Conservation (phyloP, 2,113 vertebrate species). For the Emberiza fucata region DNA sequence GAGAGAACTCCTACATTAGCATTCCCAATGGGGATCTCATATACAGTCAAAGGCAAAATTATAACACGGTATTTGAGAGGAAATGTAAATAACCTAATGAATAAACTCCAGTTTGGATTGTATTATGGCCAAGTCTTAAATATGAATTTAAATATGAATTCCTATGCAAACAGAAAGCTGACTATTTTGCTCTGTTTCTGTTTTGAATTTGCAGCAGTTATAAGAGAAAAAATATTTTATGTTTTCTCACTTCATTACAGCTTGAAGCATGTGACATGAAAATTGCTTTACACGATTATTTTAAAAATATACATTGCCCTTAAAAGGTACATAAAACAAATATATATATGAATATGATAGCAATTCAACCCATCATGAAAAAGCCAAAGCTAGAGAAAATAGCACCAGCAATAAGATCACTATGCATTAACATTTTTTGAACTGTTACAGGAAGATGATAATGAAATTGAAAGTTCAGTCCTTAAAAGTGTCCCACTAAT, state of each 20-base stretch:
- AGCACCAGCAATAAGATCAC: neutral
- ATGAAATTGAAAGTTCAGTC: neutral
- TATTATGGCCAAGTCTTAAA: neutral
- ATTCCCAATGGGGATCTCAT: neutral
- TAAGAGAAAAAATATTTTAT: neutral
- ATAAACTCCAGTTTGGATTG: neutral
- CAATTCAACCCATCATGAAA: neutral
- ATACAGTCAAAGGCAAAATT: neutral
- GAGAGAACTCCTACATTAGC: neutral
- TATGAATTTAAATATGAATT: neutral
- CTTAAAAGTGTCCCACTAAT: neutral
- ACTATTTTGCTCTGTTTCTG: neutral
- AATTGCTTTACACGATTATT: neutral
- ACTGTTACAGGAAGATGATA: neutral
- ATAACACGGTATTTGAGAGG: neutral
- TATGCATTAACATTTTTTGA: neutral
- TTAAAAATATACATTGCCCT: neutral
- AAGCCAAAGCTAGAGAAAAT: neutral
- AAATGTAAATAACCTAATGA: neutral
- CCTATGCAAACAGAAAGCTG: neutral
- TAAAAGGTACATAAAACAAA: neutral
- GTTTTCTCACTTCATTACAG: neutral
- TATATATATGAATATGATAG: neutral
- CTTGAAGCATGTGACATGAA: neutral
- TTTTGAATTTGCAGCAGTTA: neutral